These are phyloP conservation scores for Drosophila quinaria DNA, from an alignment of 2,888 invertebrate genomes.

Conservation along the genomic window DNA sequence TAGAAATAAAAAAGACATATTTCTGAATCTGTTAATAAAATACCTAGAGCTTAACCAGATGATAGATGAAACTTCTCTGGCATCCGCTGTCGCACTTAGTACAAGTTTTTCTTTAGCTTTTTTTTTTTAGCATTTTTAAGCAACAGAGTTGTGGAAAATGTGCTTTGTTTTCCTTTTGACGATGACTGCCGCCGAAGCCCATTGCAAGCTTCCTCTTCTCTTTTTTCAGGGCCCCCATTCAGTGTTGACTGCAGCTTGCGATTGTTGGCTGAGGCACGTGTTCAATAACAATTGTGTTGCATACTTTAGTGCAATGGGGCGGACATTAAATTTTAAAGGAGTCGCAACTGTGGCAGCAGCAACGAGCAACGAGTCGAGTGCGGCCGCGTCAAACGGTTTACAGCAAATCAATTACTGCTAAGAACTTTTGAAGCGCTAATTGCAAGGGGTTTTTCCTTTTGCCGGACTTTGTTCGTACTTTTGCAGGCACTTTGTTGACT, in stretches of 20 bases:
- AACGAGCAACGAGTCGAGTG: slow-evolving; percentile 13
- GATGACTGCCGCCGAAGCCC: slow-evolving; percentile 49
- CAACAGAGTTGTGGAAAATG: slow-evolving; percentile 46
- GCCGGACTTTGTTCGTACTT: slow-evolving; percentile 42
- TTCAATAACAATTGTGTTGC: slow-evolving; percentile 77
- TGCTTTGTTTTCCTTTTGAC: slow-evolving; percentile 77
- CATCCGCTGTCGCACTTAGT: slow-evolving; percentile 22
- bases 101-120: slow-evolving; percentile 20
- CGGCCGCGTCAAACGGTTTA: slow-evolving; percentile 71
- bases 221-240: slow-evolving; percentile 20
- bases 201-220: slow-evolving; percentile 12
- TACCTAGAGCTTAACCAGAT: neutral
- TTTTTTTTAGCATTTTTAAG: slow-evolving; percentile 53
- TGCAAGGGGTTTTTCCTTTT: slow-evolving; percentile 60
- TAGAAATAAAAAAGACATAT: too few species aligned
- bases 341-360: slow-evolving; percentile 14
- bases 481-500: slow-evolving; percentile 67
- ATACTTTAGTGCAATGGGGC: slow-evolving; percentile 65
- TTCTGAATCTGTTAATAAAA: too few species aligned
- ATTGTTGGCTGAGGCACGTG: slow-evolving; percentile 59
- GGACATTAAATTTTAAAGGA: slow-evolving; percentile 69
- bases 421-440: slow-evolving; percentile 74
- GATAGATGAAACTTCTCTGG: neutral
- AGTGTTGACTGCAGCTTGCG: slow-evolving; percentile 30
- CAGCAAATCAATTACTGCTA: slow-evolving; percentile 75